phyloP scores from a whole-genome alignment of 2,888 invertebrate species.

The Callinectes sapidus region DNA sequence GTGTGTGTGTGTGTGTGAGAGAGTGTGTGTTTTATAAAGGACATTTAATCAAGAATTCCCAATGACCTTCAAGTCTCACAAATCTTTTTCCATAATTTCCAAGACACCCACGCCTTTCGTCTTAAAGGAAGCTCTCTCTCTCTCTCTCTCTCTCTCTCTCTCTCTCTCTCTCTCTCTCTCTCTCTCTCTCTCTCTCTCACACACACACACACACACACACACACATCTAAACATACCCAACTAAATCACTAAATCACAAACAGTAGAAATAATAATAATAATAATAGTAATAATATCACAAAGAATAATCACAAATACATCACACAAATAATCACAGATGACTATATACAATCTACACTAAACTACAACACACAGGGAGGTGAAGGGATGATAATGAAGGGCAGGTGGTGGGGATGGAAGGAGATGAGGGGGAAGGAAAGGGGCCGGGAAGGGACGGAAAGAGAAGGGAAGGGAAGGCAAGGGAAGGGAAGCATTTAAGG shows the following conservation, averaged over 20 bases:
- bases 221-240: not conserved
- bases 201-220: not conserved
- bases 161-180: not conserved
- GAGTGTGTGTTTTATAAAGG: not conserved
- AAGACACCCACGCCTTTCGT: not conserved
- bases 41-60: not conserved
- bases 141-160: not conserved
- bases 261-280: no score
- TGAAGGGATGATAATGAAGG: not conserved
- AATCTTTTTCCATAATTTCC: not conserved
- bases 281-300: not conserved
- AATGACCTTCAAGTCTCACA: not conserved
- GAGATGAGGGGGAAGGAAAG: not conserved
- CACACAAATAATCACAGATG: not conserved
- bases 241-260: not conserved
- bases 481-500: not conserved
- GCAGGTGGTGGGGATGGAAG: no score
- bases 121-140: not conserved
- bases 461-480: not conserved
- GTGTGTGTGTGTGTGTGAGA: conserved; percentile 24
- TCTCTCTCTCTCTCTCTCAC: not conserved
- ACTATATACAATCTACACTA: not conserved
- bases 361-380: not conserved
- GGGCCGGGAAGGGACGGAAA: not conserved
- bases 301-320: not conserved